These are phyloP conservation scores for Phacellophora camtschatica DNA, from an alignment of 30 jellyfish, hydroid and myxozoan species.

Conservation along the genomic window DNA sequence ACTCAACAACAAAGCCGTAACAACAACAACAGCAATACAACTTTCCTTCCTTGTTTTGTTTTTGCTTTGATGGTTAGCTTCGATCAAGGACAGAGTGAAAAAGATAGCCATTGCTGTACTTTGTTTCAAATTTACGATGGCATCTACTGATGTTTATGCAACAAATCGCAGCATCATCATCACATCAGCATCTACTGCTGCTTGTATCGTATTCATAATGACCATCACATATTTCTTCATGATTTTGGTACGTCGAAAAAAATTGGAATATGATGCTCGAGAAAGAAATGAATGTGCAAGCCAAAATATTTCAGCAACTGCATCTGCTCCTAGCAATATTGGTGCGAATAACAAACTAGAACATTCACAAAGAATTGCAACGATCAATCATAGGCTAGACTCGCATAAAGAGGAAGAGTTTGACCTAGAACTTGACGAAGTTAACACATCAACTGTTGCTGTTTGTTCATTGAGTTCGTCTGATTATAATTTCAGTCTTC, in stretches of 20 bases:
- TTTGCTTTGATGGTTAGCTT: too few species aligned
- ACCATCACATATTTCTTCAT: conserved; percentile 4
- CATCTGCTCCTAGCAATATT: background rate
- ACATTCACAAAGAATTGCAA: background rate
- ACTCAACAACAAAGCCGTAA: background rate
- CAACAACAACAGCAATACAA: background rate
- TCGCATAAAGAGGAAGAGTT: background rate
- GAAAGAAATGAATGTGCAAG: background rate
- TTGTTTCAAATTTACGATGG: background rate
- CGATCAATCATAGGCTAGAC: background rate
- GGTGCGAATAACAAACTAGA: background rate
- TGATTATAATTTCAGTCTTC: conserved; percentile 42
- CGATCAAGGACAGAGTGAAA: too few species aligned
- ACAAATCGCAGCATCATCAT: conserved; percentile 10
- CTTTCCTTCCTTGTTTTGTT: too few species aligned
- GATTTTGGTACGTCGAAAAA: conserved; percentile 3
- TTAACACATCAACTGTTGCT: background rate
- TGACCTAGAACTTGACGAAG: background rate
- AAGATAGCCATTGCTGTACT: too few species aligned
- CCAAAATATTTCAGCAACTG: background rate
- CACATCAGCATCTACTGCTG: conserved; percentile 27
- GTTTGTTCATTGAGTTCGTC: conserved; percentile 11
- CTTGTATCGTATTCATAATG: conserved; percentile 1
- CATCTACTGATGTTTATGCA: conserved; percentile 5
- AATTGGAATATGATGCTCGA: background rate